A percentile compares a stretch with the other conserved stretches of the same genome.
These are phyloP conservation scores for Diachasma alloeum DNA, from an alignment of 1,140 invertebrate species.

Conservation along the genomic window DNA sequence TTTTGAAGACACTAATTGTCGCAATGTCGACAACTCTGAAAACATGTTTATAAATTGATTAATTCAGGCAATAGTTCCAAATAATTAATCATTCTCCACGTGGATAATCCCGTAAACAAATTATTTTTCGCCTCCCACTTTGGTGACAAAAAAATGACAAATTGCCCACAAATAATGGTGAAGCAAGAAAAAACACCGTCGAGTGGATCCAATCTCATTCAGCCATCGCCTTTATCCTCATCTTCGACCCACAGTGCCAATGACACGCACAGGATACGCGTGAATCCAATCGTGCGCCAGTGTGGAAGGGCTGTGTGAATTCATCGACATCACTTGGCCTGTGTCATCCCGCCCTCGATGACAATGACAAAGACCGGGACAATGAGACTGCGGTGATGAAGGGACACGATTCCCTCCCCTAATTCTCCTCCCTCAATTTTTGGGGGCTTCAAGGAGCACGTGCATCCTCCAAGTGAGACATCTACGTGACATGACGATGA, in stretches of 20 bases:
- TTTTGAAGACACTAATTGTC: too few species aligned
- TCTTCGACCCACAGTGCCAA: background rate
- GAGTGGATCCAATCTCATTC: background rate
- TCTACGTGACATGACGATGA: background rate
- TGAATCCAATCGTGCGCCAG: background rate
- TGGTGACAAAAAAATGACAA: too few species aligned
- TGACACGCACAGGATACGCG: conserved; percentile 9
- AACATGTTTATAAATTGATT: too few species aligned
- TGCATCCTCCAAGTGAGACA: background rate
- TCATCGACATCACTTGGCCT: conserved; percentile 5
- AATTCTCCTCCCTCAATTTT: background rate
- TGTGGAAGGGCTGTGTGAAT: background rate
- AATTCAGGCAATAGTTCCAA: background rate
- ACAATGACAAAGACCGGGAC: conserved; percentile 3
- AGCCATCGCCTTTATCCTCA: background rate
- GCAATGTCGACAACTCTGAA: too few species aligned
- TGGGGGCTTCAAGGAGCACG: background rate
- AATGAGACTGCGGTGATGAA: conserved; percentile 5
- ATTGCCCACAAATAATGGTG: too few species aligned
- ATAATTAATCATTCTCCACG: background rate
- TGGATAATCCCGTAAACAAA: too few species aligned
- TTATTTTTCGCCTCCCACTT: too few species aligned
- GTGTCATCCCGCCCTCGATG: background rate
- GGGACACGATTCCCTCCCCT: background rate
- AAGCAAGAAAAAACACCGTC: background rate